Conservation (phyloP, 2,888 invertebrate genomes). For the Clanis bilineata region DNA sequence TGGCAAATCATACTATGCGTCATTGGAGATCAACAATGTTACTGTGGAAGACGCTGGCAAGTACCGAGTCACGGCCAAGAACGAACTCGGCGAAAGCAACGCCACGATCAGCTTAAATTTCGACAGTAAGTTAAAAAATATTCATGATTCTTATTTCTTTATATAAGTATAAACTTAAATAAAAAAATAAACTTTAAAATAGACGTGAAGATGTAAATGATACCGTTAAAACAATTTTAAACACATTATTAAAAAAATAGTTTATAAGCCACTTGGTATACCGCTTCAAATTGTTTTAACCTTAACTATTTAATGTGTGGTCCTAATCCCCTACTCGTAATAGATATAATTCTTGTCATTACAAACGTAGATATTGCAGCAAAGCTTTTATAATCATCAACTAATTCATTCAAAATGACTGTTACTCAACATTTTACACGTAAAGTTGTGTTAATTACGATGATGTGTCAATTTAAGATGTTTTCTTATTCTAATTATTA, state of each 20-base stretch:
- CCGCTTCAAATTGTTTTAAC: constrained; percentile 52
- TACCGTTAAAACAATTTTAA: neutral
- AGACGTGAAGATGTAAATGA: neutral
- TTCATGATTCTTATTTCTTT: neutral
- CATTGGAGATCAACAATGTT: constrained; percentile 95
- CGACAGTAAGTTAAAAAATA: constrained; percentile 91
- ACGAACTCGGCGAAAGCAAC: constrained; percentile 98
- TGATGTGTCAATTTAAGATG: constrained; percentile 65
- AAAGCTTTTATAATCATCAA: constrained; percentile 72
- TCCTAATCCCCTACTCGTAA: constrained; percentile 57
- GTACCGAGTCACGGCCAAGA: constrained; percentile 98
- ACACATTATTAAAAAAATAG: neutral
- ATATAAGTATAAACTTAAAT: neutral
- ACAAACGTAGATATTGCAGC: constrained; percentile 73
- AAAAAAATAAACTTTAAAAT: neutral
- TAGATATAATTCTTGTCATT: constrained; percentile 49
- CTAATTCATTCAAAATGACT: constrained; percentile 62
- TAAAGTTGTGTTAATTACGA: constrained; percentile 38
- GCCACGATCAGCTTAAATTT: constrained; percentile 98
- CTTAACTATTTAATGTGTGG: constrained; percentile 59
- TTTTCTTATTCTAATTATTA: constrained; percentile 64
- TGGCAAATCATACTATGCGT: constrained; percentile 96
- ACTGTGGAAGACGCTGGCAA: constrained; percentile 98
- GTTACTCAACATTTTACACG: constrained; percentile 72
- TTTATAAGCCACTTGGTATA: constrained; percentile 8